A percentile compares a stretch with the other conserved stretches of the same genome.
Evolutionary conservation across 2,888 invertebrate genomes (phyloP).

Genomic region (Polyommatus iphigenia): DNA sequence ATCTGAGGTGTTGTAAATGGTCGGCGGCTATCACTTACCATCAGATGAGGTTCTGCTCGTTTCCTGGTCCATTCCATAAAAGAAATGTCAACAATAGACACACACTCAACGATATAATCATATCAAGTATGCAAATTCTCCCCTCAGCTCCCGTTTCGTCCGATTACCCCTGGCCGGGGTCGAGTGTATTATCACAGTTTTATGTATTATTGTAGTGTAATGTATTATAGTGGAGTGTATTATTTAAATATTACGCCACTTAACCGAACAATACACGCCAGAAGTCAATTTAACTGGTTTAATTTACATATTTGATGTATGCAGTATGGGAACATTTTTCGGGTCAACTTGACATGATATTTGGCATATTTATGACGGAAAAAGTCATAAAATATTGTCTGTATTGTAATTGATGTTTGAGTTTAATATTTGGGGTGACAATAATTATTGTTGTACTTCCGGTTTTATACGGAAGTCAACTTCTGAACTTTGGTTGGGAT

Average conservation of each 20-base stretch:
- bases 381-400: background rate
- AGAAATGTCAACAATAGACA: background rate
- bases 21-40: background rate
- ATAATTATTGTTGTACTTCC: background rate
- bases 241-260: slow-evolving; percentile 63
- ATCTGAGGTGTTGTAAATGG: too few species aligned
- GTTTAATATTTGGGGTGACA: background rate
- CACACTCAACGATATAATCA: slow-evolving; percentile 1
- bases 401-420: background rate
- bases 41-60: background rate
- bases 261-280: slow-evolving; percentile 55
- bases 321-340: slow-evolving; percentile 44
- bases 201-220: slow-evolving; percentile 24
- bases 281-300: slow-evolving; percentile 50
- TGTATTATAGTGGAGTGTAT: slow-evolving; percentile 46
- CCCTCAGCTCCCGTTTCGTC: slow-evolving; percentile 21
- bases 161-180: slow-evolving; percentile 23
- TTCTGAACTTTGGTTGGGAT: background rate
- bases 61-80: background rate
- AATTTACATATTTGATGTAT: slow-evolving; percentile 43
- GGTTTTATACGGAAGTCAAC: background rate
- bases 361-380: slow-evolving; percentile 36
- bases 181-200: slow-evolving; percentile 11
- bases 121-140: slow-evolving; percentile 10
- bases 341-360: slow-evolving; percentile 43